phyloP scores from a whole-genome alignment of 2,113 vertebrate genomes.

The Spilogale gracilis region DNA sequence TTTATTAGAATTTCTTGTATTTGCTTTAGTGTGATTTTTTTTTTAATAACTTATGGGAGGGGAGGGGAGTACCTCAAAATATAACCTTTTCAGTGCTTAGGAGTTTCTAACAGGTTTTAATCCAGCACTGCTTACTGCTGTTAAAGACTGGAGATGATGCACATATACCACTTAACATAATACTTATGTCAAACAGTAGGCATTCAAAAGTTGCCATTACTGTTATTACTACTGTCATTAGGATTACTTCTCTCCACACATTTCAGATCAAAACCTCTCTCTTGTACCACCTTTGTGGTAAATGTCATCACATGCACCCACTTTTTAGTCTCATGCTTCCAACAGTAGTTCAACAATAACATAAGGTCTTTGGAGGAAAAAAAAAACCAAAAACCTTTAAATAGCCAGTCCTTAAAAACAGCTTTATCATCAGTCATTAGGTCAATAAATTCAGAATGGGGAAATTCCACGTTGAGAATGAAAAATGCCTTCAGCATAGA shows the following conservation, averaged over 20 bases:
- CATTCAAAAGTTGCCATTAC: background rate
- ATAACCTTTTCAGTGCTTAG: background rate
- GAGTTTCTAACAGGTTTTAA: background rate
- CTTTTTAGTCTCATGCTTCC: background rate
- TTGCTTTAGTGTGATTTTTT: background rate
- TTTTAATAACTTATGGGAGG: background rate
- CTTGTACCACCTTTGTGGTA: background rate
- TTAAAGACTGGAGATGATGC: background rate
- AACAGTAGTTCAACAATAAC: background rate
- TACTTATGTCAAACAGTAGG: background rate
- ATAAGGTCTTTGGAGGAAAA: background rate
- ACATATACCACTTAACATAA: background rate
- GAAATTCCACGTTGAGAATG: background rate
- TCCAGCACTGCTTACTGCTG: background rate
- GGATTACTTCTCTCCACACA: background rate
- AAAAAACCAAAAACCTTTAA: background rate
- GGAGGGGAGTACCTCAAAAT: background rate
- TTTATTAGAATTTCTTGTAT: background rate
- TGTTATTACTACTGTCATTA: background rate
- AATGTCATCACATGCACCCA: background rate
- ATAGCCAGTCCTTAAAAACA: background rate
- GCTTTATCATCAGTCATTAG: background rate
- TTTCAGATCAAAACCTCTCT: background rate
- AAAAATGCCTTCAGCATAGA: background rate
- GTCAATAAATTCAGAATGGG: conserved; percentile 5